phyloP scores from a whole-genome alignment of 37 sponge, comb jelly and placozoan genomes.

The Cliona cf. orientalis region DNA sequence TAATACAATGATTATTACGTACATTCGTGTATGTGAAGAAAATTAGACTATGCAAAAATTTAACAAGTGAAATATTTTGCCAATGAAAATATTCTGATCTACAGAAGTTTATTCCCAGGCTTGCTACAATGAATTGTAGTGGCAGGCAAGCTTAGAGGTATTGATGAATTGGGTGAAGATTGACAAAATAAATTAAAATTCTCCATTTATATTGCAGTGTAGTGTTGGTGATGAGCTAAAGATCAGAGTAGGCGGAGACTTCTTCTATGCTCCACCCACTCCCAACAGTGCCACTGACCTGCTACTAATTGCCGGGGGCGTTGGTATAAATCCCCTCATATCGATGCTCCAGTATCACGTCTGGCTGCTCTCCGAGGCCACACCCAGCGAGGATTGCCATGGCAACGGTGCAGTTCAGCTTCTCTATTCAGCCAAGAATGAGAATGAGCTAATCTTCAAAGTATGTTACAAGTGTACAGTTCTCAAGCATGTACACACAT shows the following conservation, averaged over 20 bases:
- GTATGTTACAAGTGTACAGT: no score
- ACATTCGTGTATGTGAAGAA: no score
- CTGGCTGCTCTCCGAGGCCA: neutral
- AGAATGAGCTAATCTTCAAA: constrained; percentile 71
- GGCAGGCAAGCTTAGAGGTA: no score
- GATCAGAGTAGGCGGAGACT: constrained; percentile 82
- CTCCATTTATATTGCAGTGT: constrained; percentile 37
- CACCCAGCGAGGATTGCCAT: no score
- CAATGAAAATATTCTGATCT: no score
- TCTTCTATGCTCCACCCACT: constrained; percentile 50
- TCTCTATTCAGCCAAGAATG: constrained; percentile 58
- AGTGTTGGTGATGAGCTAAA: constrained; percentile 43
- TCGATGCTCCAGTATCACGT: constrained; percentile 75
- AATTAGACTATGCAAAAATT: no score
- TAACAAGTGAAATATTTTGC: no score
- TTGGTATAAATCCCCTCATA: constrained; percentile 86
- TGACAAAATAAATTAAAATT: neutral
- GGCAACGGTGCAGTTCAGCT: constrained; percentile 46
- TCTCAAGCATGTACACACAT: no score
- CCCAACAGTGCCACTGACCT: constrained; percentile 15
- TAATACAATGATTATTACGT: no score
- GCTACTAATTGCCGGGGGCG: constrained; percentile 80
- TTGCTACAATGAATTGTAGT: no score
- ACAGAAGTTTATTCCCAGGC: no score
- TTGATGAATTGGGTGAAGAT: no score